Evolutionary conservation across 2,797 vertebrate species (phyloP).

Genomic region (Balearica regulorum): DNA sequence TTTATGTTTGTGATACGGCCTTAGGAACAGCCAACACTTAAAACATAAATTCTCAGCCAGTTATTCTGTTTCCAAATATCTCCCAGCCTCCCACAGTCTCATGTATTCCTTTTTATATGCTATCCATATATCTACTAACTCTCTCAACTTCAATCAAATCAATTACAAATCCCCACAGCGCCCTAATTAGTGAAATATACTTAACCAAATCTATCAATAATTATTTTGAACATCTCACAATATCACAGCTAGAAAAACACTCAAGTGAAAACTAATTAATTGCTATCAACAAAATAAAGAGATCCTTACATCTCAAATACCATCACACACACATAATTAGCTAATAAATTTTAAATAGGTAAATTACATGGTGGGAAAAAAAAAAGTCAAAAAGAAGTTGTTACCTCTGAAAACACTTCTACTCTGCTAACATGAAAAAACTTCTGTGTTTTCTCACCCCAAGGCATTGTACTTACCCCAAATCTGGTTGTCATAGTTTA

Average conservation of each 20-base stretch:
- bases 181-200: constrained; percentile 54
- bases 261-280: constrained; percentile 61
- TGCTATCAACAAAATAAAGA: constrained; percentile 43
- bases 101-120: constrained; percentile 17
- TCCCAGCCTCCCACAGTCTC: background rate
- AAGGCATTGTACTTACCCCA: background rate
- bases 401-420: background rate
- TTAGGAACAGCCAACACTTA: background rate
- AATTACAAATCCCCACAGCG: constrained; percentile 55
- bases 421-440: background rate
- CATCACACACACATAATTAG: background rate
- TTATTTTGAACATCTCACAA: constrained; percentile 54
- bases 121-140: constrained; percentile 34
- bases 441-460: background rate
- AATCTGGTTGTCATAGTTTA: background rate
- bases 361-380: background rate
- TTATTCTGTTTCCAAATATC: background rate
- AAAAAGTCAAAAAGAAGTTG: background rate
- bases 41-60: background rate
- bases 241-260: constrained; percentile 54
- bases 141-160: constrained; percentile 54
- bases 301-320: constrained; percentile 24
- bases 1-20: background rate
- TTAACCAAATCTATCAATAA: constrained; percentile 58
- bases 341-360: constrained; percentile 3